phyloP scores from a whole-genome alignment of 2,113 vertebrate genomes.

The Phaethon lepturus region DNA sequence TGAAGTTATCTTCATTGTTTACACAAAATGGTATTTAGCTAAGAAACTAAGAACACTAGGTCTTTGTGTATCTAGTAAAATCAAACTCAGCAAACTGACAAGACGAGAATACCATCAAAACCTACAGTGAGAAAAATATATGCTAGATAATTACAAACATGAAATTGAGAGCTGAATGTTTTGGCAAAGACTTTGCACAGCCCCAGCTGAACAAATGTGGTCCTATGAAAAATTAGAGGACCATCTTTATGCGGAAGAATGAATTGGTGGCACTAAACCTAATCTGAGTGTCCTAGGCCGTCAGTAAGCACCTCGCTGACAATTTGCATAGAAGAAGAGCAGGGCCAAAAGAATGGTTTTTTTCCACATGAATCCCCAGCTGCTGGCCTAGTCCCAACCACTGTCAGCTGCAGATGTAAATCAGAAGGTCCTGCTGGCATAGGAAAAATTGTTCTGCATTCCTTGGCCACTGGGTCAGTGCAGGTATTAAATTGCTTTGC shows the following conservation, averaged over 20 bases:
- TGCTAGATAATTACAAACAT: neutral
- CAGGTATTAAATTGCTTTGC: neutral
- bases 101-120: neutral
- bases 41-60: neutral
- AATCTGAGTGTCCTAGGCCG: neutral
- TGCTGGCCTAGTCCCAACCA: neutral
- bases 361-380: rapidly evolving
- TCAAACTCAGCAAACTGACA: neutral
- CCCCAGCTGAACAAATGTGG: neutral
- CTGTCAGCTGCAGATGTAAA: neutral
- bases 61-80: neutral
- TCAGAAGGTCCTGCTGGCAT: neutral
- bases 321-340: neutral
- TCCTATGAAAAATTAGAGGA: neutral
- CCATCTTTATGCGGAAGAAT: neutral
- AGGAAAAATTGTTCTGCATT: neutral
- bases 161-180: neutral
- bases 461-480: neutral
- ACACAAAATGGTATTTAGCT: neutral
- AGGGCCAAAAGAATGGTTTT: rapidly evolving
- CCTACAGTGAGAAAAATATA: neutral
- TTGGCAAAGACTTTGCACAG: neutral
- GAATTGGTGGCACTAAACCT: neutral
- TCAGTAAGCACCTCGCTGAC: neutral
- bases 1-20: neutral